These are phyloP conservation scores for Porites evermanni DNA, from an alignment of 92 coral and sea anemone genomes.

Conservation along the genomic window DNA sequence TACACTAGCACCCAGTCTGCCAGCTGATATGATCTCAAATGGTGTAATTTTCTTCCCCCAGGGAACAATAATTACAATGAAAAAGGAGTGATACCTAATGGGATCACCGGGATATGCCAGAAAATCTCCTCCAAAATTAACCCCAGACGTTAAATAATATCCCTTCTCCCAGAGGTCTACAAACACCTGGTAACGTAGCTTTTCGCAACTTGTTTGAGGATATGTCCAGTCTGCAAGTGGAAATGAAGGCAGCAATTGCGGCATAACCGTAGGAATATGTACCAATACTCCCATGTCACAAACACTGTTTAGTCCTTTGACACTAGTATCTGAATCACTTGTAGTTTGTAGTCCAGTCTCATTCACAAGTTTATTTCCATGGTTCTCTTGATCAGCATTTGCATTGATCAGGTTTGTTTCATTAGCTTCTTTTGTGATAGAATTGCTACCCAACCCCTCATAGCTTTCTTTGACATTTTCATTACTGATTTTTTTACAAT, in stretches of 20 bases:
- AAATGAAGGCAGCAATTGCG: constrained; percentile 21
- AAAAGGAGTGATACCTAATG: constrained; percentile 90
- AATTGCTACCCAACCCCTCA: not conserved
- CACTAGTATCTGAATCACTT: not conserved
- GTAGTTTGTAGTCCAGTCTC: not conserved
- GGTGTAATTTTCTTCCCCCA: constrained; percentile 73
- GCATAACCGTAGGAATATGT: constrained; percentile 76
- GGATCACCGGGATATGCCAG: constrained; percentile 96
- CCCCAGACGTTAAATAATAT: constrained; percentile 83
- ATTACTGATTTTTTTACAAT: not conserved
- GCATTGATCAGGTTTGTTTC: not conserved
- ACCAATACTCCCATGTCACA: constrained; percentile 57
- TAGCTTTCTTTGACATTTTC: too few species aligned
- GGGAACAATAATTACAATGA: constrained; percentile 79
- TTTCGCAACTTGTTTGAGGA: constrained; percentile 76
- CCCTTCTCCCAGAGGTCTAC: constrained; percentile 92
- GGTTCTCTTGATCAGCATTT: not conserved
- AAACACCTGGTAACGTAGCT: constrained; percentile 73
- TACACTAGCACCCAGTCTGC: constrained; percentile 92
- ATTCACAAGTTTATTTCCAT: not conserved
- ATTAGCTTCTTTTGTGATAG: not conserved
- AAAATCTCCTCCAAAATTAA: constrained; percentile 95
- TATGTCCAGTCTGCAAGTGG: constrained; percentile 64
- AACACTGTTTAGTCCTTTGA: not conserved
- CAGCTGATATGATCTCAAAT: constrained; percentile 81